Conservation (phyloP, 2,888 invertebrate genomes). For the Agonopterix alstromeriana region DNA sequence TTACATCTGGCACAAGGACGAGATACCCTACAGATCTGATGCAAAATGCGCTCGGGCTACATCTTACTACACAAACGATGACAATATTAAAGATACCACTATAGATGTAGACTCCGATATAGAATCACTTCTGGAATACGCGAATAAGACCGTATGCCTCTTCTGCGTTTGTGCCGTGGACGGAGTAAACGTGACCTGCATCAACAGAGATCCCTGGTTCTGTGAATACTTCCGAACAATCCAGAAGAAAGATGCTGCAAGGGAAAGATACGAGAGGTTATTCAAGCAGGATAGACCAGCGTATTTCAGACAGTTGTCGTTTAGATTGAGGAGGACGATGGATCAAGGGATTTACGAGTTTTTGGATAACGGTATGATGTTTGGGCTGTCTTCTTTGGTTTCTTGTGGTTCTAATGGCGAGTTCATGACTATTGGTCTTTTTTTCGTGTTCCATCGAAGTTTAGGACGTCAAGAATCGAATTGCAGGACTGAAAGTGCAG, state of each 20-base stretch:
- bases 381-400: background rate
- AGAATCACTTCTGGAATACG: conserved; percentile 40
- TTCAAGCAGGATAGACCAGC: conserved; percentile 48
- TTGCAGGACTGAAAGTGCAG: too few species aligned
- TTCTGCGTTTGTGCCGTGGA: conserved; percentile 47
- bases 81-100: conserved; percentile 39
- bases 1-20: conserved; percentile 61
- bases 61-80: conserved; percentile 54
- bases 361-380: conserved; percentile 38
- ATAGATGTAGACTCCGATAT: conserved; percentile 35
- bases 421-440: too few species aligned
- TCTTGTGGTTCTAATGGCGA: background rate
- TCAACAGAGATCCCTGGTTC: conserved; percentile 37
- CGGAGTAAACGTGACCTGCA: conserved; percentile 33
- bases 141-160: conserved; percentile 30
- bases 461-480: too few species aligned
- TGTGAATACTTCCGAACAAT: conserved; percentile 45
- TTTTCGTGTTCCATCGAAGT: too few species aligned
- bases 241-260: conserved; percentile 15
- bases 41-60: conserved; percentile 43
- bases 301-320: conserved; percentile 50
- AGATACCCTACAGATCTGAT: conserved; percentile 47
- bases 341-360: conserved; percentile 46
- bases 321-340: conserved; percentile 56
- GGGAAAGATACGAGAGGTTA: conserved; percentile 31